Base-by-base conservation (phyloP, 2,797 vertebrate genomes). In the Varecia variegata region DNA sequence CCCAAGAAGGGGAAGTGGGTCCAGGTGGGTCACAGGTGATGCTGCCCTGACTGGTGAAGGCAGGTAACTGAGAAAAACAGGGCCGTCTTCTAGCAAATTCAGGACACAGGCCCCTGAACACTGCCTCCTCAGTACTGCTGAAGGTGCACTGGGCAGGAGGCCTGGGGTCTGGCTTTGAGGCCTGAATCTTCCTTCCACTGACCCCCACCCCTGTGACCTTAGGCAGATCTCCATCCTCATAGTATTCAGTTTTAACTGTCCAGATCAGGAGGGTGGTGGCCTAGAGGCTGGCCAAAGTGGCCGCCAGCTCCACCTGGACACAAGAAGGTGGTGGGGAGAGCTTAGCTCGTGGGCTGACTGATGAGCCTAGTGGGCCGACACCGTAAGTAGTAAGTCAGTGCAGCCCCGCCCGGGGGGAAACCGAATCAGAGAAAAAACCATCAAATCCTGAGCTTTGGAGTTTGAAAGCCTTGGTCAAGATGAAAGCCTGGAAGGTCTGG, bases 301-400 rank as follows among this genome's bases (percentile, higher is more conserved):
- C 81, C 12, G 3, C 45, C 45, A 73, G 40, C 43, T 84, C 82
- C 65, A 56, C 5, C 35, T 62, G 67, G 21, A 40, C 32, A 21
- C 40, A 32, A 30, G 73, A 45, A 30, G 17, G 11, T 40, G 43
- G 77, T 10, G 21, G 58, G 17, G 68, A 15, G 60, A 73, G 30
- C 14, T 21, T 21, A 58, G 38, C n/a, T 21, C 15, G 0, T 35
- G 45, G 38, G 23, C 18, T 4, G 25, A 76, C 62, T 40, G 81
- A 13, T 25, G 56, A 3, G 12, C 38, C 3, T 0, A 7, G 27
- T 3, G 27, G 60, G 65, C 27, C 1, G 4, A 40, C 20, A 11
- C 18, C 35, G 5, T 18, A 13, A 62, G 18, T 38, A 8, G n/a
- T 30, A 30, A 5, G 13, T 21, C 38, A 32, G 20, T 9, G 15